Evolutionary conservation across 2,888 invertebrate genomes (phyloP), one percentile per base, ranked within the genome.

Genomic region (Oscheius sp.): DNA sequence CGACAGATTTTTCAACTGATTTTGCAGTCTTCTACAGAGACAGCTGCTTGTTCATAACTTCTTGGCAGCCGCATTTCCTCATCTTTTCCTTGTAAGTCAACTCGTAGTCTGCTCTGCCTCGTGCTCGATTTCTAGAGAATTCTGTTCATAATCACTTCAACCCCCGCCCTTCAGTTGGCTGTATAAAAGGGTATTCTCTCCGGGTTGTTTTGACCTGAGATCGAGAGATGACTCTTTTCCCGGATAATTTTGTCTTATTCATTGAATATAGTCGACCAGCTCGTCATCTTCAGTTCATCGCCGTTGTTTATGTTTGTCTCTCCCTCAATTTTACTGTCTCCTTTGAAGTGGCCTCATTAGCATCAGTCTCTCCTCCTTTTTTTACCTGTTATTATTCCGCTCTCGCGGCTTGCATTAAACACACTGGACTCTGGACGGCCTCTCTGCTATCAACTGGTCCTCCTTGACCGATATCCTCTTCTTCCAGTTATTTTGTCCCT

Each of bases 401-500:
- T 55, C 18, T 35, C 35, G 5, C 35, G 35, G 35, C 35, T 35
- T 35, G 35, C 35, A 35, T 35, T 35, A 35, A 9, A 35, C 35
- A 35, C 35, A 35, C 35, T 35, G 27, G 18, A 27, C 56, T 55
- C 56, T 55, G 27, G 53, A 52, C 9, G 23, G 18, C 21, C 35
- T 9, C 9, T 9, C 5, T 35, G 35, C 35, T 35, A 35, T 35
- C 21, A 58, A 46, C 43, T 29, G 63, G 43, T 35, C 35, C 46
- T 43, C 64, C 18, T 21, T 52, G 49, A 46, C 52, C 64, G 46
- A 23, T 21, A 46, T 64, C 64, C 53, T 25, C 35, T 9, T 35
- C 35, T 35, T 35, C 35, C 35, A 35, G n/a, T 58, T n/a, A 25
- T 25, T 29, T n/a, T 29, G 35, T 35, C 9, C 9, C 27, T 27